Base-by-base conservation (phyloP, 2,797 vertebrate genomes). In the Podargus strigoides region DNA sequence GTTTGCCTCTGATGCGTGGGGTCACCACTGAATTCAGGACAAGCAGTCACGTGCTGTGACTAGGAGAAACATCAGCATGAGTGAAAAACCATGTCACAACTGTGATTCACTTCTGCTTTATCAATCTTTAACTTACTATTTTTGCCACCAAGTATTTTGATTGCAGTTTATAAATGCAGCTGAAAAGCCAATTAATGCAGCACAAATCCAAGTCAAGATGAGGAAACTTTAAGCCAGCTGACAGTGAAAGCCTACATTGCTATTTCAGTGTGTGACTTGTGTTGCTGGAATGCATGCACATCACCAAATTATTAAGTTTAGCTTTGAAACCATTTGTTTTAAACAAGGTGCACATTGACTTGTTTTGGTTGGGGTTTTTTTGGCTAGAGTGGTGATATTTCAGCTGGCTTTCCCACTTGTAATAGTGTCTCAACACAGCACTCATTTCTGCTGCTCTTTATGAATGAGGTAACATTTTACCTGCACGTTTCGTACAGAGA, bases 21-120 rank as follows among this genome's bases (percentile, higher is more conserved):
- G 46, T 37, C 82, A 63, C 15, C 27, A 9, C 23, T 2, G 3
- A 79, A 60, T 15, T 49, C 74, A 55, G 39, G 2, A 6, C 11
- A 6, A 75, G 68, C 3, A 2, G 20, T 36, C 64, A 37, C 3
- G 1, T 21, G 37, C 56, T 50, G 41, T 5, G 27, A 66, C 52
- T 16, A 21, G 44, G 17, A 84, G 39, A 77, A 53, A 17, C 6
- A 76, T 2, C 41, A 27, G 28, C 1, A 8, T 0, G 0, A 72
- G 26, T 13, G 12, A 74, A 91, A 86, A 86, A 28, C 2, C 44
- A 37, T 2, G 19, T 23, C 56, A 66, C 24, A 22, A 34, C 19
- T 6, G 18, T 22, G 21, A 80, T 23, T 64, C 53, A 37, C 30
- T 79, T 78, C 46, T 55, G 42, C 63, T 55, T 49, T 30, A 27